Base-by-base conservation (phyloP, 2,888 invertebrate species). In the Agapetus fuscipes region DNA sequence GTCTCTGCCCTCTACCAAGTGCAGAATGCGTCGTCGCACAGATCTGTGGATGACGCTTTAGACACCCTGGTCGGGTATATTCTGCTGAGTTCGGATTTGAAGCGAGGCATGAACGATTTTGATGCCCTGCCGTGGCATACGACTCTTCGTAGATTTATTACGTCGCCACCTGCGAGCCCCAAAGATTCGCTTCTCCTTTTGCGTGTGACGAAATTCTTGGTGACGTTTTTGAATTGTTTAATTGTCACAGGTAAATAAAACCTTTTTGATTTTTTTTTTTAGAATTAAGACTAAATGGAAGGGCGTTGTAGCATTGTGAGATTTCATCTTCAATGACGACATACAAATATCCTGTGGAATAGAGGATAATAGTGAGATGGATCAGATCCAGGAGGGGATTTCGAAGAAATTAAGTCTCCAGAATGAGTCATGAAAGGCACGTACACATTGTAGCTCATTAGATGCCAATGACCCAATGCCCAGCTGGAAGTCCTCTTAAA, bases 1-100 rank as follows among this genome's bases (percentile, higher is more conserved):
- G 60, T 69, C 3, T 66, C 64, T 33, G 71, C 72, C 38, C 55
- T 82, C 30, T 59, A 69, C 24, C 64, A 65, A 15, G 61, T 83
- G 36, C 77, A 81, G 53, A 80, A 78, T 54, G 78, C 78, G 1
- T 76, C 76, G 0, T 66, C 72, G 1, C 80, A 81, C 51, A 58
- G 57, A 39, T 65, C 66, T 45, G 78, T 80, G 3, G 59, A 59
- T 12, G 69, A 71, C 25, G 68, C 74, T 1, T 54, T 82, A 7
- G 61, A 69, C 49, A 58, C 66, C 39, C 56, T 80, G 24, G 70
- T 70, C 34, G 70, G 74, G 78, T 80, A 71, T 49, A 54, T 64
- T 13, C 54, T 61, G 53, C 42, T 73, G 52, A 49, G 66, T 46
- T 49, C 58, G 43, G 48, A 52, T 45, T 52, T 65, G 47, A 51